A percentile compares a stretch with the other conserved stretches of the same genome.
Evolutionary conservation across 2,113 vertebrate genomes (phyloP).

Genomic region (Egretta garzetta): DNA sequence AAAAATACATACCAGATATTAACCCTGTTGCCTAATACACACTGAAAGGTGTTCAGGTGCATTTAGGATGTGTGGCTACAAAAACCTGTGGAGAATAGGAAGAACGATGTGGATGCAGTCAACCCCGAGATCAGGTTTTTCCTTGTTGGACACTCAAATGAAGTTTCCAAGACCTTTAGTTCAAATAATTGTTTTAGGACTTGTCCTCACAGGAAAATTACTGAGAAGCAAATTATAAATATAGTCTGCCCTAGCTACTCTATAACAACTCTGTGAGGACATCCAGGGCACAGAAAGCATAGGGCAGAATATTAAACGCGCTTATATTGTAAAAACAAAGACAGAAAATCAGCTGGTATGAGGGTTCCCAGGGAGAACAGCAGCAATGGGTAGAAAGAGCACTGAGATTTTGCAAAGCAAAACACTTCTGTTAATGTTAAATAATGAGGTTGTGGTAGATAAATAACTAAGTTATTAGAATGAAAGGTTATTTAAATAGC

Average conservation of each 20-base stretch:
- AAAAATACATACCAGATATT: not conserved
- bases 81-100: not conserved
- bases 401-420: not conserved
- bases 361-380: not conserved
- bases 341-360: not conserved
- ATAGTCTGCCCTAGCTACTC: not conserved
- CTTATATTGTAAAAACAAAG: not conserved
- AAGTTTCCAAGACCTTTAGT: not conserved
- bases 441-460: not conserved
- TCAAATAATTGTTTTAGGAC: slow-evolving; percentile 3
- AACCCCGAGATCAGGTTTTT: not conserved
- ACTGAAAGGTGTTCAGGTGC: not conserved
- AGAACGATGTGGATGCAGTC: not conserved
- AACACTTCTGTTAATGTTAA: not conserved
- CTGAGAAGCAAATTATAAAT: not conserved
- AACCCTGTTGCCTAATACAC: not conserved
- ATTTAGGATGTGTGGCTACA: not conserved
- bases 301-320: slow-evolving; percentile 8
- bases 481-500: slow-evolving; percentile 25
- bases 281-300: not conserved
- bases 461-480: not conserved
- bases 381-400: not conserved
- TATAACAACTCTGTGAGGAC: not conserved
- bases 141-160: not conserved
- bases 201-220: slow-evolving; percentile 6